Evolutionary conservation across 2,113 vertebrate species (phyloP).

Genomic region (Platanista minor): DNA sequence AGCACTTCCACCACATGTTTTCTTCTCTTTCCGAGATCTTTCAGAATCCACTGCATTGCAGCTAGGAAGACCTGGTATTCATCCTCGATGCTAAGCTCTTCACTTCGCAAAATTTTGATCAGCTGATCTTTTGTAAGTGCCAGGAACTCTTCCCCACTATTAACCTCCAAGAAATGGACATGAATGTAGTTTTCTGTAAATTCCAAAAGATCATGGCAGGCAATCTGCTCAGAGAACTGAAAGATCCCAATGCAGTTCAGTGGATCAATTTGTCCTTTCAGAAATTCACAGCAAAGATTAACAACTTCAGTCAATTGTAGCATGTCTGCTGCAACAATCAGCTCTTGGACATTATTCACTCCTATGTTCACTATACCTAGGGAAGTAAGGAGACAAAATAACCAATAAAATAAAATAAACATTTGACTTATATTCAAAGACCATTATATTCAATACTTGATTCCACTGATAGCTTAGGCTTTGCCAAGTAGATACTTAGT

Average conservation of each 20-base stretch:
- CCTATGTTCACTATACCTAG: constrained; percentile 88
- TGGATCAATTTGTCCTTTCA: constrained; percentile 93
- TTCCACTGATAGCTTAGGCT: neutral
- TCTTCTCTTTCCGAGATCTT: constrained; percentile 90
- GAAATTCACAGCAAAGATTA: constrained; percentile 93
- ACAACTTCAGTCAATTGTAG: constrained; percentile 95
- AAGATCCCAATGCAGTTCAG: constrained; percentile 95
- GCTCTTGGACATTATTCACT: constrained; percentile 93
- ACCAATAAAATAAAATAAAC: constrained; percentile 9
- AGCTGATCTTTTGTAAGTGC: constrained; percentile 92
- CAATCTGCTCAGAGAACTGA: constrained; percentile 96
- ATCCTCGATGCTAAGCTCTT: constrained; percentile 96
- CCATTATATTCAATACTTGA: neutral
- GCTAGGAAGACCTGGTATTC: constrained; percentile 96
- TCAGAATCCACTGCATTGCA: constrained; percentile 95
- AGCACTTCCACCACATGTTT: constrained; percentile 93
- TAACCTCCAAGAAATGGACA: constrained; percentile 93
- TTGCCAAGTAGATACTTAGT: neutral
- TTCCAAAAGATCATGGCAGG: constrained; percentile 90
- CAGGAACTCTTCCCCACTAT: constrained; percentile 89
- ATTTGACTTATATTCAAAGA: constrained; percentile 28
- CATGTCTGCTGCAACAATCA: constrained; percentile 98
- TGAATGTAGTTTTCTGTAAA: constrained; percentile 96
- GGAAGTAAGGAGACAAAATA: constrained; percentile 28
- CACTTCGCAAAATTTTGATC: constrained; percentile 90